Evolutionary conservation across 2,888 invertebrate genomes (phyloP).

Genomic region (Neria commutata): DNA sequence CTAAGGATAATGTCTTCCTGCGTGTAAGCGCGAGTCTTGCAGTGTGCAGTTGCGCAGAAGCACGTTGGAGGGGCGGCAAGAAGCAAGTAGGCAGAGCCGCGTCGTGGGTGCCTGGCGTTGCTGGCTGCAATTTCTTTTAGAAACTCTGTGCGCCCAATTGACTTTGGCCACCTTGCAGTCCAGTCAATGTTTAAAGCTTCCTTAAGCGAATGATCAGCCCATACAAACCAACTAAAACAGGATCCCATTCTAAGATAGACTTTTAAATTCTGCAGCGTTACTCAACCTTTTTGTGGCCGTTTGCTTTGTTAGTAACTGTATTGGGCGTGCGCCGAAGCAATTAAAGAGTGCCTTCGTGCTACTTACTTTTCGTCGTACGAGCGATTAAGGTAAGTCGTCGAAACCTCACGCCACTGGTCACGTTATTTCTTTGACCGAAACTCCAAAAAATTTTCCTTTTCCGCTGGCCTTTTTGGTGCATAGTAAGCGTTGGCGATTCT

Average conservation of each 20-base stretch:
- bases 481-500: background rate
- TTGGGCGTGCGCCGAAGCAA: slow-evolving; percentile 36
- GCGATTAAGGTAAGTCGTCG: no score
- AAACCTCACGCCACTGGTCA: no score
- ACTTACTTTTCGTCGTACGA: slow-evolving; percentile 34
- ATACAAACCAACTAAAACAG: no score
- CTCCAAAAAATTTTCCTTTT: slow-evolving; percentile 25
- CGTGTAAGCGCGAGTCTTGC: no score
- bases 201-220: no score
- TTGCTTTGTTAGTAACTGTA: background rate
- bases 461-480: background rate
- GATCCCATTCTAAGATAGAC: no score
- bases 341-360: slow-evolving; percentile 41
- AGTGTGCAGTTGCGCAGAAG: background rate
- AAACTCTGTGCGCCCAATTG: no score
- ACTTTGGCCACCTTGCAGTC: no score
- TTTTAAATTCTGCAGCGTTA: background rate
- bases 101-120: no score
- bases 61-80: background rate
- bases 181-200: no score
- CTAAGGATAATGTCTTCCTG: slow-evolving; percentile 23
- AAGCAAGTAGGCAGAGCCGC: background rate
- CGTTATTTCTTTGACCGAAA: slow-evolving; percentile 33
- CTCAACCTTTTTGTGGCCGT: slow-evolving; percentile 23
- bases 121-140: no score